A percentile compares a stretch with the other conserved stretches of the same genome.
Conservation (phyloP, 2,113 vertebrate species). For the Atherinomorus stipes region DNA sequence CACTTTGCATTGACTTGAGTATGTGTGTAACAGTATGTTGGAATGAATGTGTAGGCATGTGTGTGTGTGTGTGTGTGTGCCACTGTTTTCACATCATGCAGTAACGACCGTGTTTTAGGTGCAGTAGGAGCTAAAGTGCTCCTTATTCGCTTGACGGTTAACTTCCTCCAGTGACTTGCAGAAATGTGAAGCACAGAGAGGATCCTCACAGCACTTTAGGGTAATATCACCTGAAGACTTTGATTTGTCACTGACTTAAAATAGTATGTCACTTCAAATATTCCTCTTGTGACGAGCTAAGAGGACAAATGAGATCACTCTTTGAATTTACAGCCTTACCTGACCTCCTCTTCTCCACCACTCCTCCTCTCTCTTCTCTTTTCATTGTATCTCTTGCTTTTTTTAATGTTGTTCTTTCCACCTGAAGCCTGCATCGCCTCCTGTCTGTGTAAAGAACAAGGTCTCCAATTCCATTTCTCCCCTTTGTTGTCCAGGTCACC, state of each 20-base stretch:
- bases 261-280: slow-evolving; percentile 68
- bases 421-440: slow-evolving; percentile 33
- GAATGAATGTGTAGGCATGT: background rate
- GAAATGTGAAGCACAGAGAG: slow-evolving; percentile 27
- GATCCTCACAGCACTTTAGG: slow-evolving; percentile 29
- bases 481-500: slow-evolving; percentile 28
- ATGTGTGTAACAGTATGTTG: slow-evolving; percentile 26
- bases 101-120: slow-evolving; percentile 54
- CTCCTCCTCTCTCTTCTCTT: slow-evolving; percentile 16
- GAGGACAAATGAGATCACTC: slow-evolving; percentile 53
- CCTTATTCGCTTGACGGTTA: slow-evolving; percentile 55
- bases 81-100: slow-evolving; percentile 25
- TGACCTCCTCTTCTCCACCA: slow-evolving; percentile 26
- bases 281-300: slow-evolving; percentile 45
- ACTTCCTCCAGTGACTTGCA: slow-evolving; percentile 40
- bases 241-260: slow-evolving; percentile 69
- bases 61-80: slow-evolving; percentile 22
- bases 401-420: slow-evolving; percentile 44
- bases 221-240: slow-evolving; percentile 53
- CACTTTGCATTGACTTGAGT: slow-evolving; percentile 42
- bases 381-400: slow-evolving; percentile 21
- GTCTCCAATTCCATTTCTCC: slow-evolving; percentile 41
- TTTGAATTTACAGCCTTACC: slow-evolving; percentile 31
- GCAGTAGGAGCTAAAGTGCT: slow-evolving; percentile 31
- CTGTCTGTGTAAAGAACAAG: slow-evolving; percentile 33